phyloP scores from a whole-genome alignment of 30 jellyfish, hydroid and myxozoan genomes.

The Mastigias papua region DNA sequence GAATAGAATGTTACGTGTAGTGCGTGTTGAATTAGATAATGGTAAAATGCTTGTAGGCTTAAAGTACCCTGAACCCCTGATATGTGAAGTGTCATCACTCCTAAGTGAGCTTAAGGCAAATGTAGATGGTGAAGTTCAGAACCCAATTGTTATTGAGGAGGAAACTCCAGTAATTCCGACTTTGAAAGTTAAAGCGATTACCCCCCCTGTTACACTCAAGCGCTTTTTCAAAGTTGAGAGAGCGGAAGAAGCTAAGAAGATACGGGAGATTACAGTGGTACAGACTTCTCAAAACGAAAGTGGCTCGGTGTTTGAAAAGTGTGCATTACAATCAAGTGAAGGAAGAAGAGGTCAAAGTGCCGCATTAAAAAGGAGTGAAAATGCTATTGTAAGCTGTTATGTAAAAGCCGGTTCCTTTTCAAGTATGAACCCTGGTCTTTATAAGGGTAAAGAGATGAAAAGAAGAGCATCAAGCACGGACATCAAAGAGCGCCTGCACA shows the following conservation, averaged over 20 bases:
- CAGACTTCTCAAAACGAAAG: neutral
- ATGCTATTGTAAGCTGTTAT: neutral
- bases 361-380: neutral
- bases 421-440: neutral
- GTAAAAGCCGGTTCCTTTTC: neutral
- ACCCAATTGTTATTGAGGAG: constrained; percentile 19
- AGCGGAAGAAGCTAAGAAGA: neutral
- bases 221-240: constrained; percentile 67
- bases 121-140: constrained; percentile 26
- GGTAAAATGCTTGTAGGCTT: constrained; percentile 91
- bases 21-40: constrained; percentile 89
- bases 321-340: neutral
- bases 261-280: neutral
- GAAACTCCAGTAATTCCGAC: constrained; percentile 48
- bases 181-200: constrained; percentile 63
- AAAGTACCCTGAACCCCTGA: constrained; percentile 85
- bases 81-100: constrained; percentile 73
- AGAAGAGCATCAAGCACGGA: constrained; percentile 8
- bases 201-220: constrained; percentile 80
- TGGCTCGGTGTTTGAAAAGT: neutral
- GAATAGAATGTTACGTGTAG: constrained; percentile 82
- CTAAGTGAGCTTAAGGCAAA: constrained; percentile 53
- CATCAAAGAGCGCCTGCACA: constrained; percentile 13
- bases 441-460: constrained; percentile 13
- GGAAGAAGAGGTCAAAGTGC: neutral